Evolutionary conservation across 1,140 invertebrate species (phyloP), one percentile per base, ranked within the genome.

Genomic region (Globodera ellingtonae): DNA sequence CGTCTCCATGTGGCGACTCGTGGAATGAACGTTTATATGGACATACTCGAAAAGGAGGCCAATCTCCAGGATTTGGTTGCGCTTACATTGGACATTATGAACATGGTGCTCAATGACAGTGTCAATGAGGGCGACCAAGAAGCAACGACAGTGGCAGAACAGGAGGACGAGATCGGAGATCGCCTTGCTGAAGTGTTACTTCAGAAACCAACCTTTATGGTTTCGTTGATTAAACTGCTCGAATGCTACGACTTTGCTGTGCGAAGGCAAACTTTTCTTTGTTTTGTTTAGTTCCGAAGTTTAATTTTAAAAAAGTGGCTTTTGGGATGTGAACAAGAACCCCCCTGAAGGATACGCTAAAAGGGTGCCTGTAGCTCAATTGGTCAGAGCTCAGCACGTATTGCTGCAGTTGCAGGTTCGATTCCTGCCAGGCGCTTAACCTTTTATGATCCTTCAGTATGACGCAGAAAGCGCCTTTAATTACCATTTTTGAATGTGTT

Each of bases 111-210:
- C 79, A 93, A 93, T 85, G 93, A 95, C 88, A 70, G 35, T 47
- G 67, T 21, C 67, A 47, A 62, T 18, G 56, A 15, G 6, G 56
- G 56, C 18, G 65, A 77, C n/a, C 85, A 88, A 50, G 81, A 89
- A 44, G 90, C 67, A 70, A 47, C 94, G 94, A 67, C 90, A 21
- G 48, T 74, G 56, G 72, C 72, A 4, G 72, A 65, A 70, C 83
- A 88, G 46, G 80, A 89, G 46, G 90, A 91, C 47, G 91, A 92
- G 80, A 89, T 94, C 72, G 96, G 97, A 10, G 94, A 95, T 88
- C 95, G 98, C 89, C 98, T 99, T 88, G 97, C 97, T 6, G 97
- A 99, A 92, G 98, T 98, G 91, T 97, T 98, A 88, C 94, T 98
- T 8, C 98, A 98, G 90, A 93, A 94, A 84, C 90, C 92, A 18